Evolutionary conservation across 1,140 invertebrate species (phyloP), one percentile per base, ranked within the genome.

Genomic region (Bombyx mandarina): DNA sequence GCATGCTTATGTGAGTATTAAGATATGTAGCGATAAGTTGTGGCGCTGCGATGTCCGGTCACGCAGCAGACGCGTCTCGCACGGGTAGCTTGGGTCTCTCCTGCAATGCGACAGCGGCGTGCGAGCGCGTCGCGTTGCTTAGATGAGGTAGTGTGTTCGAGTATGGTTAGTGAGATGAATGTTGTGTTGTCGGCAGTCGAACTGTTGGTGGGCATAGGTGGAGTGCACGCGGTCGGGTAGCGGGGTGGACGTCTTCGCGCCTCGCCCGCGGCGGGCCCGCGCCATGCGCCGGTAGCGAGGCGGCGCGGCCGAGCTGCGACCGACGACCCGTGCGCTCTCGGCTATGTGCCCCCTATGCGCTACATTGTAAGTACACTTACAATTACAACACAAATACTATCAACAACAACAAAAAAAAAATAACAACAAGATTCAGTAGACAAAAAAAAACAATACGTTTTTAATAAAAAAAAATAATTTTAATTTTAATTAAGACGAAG

Each of bases 271-370:
- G 69, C 65, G 67, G 65, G 67, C 65, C 66, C 67, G 73, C 79
- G 81, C 68, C 75, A 82, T 82, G 82, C 76, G 66, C 60, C 67
- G 85, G 79, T 82, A 83, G 79, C 82, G 75, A 77, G 77, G 70
- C 65, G 79, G 77, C 75, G 79, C 80, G 71, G 79, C 84, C 80
- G 83, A 78, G 83, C 79, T 77, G 81, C 82, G 85, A 77, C 73
- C 80, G 77, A 71, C 57, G 70, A 63, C 71, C 75, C 80, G 76
- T 82, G 66, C 80, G 81, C 79, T 83, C 75, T 82, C 85, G 84
- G 86, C 86, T 83, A 88, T 88, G 86, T 82, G 84, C 83, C 82
- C 80, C 77, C 78, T 73, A 82, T 78, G 82, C 82, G 82, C 82
- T 85, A 82, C 86, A 85, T 75, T 82, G 86, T 88, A 69, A 88